Conservation (phyloP, 37 sponge, comb jelly and placozoan species). For the Crambe crambe region DNA sequence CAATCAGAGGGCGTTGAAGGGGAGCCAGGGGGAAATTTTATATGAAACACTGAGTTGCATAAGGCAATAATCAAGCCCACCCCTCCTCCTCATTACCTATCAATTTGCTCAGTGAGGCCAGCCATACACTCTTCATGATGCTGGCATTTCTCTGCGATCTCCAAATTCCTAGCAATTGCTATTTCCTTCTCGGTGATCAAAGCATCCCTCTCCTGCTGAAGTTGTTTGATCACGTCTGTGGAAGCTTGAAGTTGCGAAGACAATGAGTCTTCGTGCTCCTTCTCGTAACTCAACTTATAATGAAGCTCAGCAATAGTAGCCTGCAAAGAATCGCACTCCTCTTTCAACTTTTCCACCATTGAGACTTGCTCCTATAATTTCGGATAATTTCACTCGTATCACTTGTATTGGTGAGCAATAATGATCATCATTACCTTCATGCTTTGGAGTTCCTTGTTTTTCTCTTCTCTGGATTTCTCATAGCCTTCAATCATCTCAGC, state of each 20-base stretch:
- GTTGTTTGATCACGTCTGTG: slow-evolving; percentile 7
- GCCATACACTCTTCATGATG: neutral
- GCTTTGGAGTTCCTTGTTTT: slow-evolving; percentile 36
- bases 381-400: neutral
- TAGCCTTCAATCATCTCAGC: slow-evolving; percentile 50
- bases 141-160: neutral
- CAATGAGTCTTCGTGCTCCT: slow-evolving; percentile 6
- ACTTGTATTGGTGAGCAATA: neutral
- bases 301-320: slow-evolving; percentile 22
- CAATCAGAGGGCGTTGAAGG: too few species aligned
- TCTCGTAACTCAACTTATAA: slow-evolving; percentile 20
- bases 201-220: neutral
- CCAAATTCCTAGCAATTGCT: neutral
- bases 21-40: too few species aligned
- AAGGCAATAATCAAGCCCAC: neutral
- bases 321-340: slow-evolving; percentile 22
- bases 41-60: neutral
- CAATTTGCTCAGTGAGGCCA: slow-evolving; percentile 53
- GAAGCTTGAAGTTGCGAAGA: neutral
- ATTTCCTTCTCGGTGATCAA: neutral
- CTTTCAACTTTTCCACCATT: neutral
- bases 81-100: slow-evolving; percentile 22
- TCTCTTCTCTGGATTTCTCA: slow-evolving; percentile 54
- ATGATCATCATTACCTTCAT: slow-evolving; percentile 42
- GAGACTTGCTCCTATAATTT: slow-evolving; percentile 19